Base-by-base conservation (phyloP, 2,797 vertebrate species). In the Cygnus olor region DNA sequence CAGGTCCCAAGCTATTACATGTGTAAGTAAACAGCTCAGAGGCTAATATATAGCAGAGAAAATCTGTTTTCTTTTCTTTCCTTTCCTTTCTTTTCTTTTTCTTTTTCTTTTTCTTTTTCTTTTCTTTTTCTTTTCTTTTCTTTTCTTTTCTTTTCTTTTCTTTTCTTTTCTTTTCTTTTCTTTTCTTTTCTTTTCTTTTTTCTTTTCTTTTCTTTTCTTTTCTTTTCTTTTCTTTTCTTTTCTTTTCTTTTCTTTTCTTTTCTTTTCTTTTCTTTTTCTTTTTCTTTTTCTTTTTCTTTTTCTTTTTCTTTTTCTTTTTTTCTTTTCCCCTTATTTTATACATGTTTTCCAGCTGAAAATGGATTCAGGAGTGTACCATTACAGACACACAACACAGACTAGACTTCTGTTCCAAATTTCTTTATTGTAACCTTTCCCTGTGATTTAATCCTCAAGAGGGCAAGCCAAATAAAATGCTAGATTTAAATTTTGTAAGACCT, bases 221-320 rank as follows among this genome's bases (percentile, higher is more conserved):
- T 1, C 1, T n/a, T 9, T 51, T 24, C 30, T 36, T 36, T 36
- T 36, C 36, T 34, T 7, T 42, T 27, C 30, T 30, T 8, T 3
- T 17, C 11, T 14, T 6, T 1, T 1, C 81, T 61, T 40, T 49
- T 49, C 24, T 14, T 7, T 49, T n/a, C 7, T 49, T 25, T 32
- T 45, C 13, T 14, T 9, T 12, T 3, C n/a, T 10, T 4, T 20
- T n/a, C n/a, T 15, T 13, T 6, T 1, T 13, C 1, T n/a, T n/a
- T n/a, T n/a, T n/a, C n/a, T n/a, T n/a, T n/a, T n/a, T n/a, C n/a
- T n/a, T n/a, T n/a, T n/a, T n/a, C n/a, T n/a, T n/a, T n/a, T n/a
- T n/a, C n/a, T n/a, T n/a, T n/a, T n/a, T 14, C 4, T 12, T 17
- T 9, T 12, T 3, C n/a, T 10, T 4, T 20, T 15, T 13, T 6